These are phyloP conservation scores for Diabrotica undecimpunctata DNA, from an alignment of 1,140 invertebrate genomes.

Conservation along the genomic window DNA sequence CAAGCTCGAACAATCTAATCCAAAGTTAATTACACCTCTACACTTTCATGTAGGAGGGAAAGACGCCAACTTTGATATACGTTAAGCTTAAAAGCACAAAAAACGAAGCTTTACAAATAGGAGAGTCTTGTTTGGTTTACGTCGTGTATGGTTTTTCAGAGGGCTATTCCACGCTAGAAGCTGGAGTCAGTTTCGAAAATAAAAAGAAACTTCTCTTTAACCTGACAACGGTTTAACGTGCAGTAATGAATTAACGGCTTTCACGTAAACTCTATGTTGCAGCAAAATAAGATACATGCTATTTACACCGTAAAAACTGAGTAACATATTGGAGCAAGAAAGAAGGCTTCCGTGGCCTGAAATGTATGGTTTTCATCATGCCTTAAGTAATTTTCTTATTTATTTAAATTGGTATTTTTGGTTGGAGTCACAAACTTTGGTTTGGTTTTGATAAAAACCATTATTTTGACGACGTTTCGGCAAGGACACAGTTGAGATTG, in stretches of 20 bases:
- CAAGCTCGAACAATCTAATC: not conserved
- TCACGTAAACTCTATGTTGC: not conserved
- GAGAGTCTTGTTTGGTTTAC: slow-evolving; percentile 2
- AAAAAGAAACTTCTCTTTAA: slow-evolving; percentile 3
- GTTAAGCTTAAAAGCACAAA: slow-evolving; percentile 2
- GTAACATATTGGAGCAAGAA: too few species aligned
- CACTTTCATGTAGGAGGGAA: not conserved
- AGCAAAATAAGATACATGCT: not conserved
- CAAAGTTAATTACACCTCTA: slow-evolving; percentile 2
- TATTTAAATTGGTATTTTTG: too few species aligned
- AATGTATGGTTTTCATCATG: too few species aligned
- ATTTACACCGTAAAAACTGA: not conserved
- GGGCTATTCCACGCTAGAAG: not conserved
- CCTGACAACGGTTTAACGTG: not conserved
- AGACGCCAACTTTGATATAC: not conserved
- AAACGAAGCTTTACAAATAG: not conserved
- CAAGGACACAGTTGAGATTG: too few species aligned
- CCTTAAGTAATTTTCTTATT: too few species aligned
- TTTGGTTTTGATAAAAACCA: too few species aligned
- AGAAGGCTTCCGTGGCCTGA: too few species aligned
- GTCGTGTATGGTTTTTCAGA: not conserved
- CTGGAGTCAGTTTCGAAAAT: not conserved
- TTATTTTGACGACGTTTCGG: too few species aligned
- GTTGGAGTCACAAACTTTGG: too few species aligned
- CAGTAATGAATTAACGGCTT: slow-evolving; percentile 1